Evolutionary conservation across 2,888 invertebrate genomes (phyloP), one percentile per base, ranked within the genome.

Genomic region (Apamea crenata): DNA sequence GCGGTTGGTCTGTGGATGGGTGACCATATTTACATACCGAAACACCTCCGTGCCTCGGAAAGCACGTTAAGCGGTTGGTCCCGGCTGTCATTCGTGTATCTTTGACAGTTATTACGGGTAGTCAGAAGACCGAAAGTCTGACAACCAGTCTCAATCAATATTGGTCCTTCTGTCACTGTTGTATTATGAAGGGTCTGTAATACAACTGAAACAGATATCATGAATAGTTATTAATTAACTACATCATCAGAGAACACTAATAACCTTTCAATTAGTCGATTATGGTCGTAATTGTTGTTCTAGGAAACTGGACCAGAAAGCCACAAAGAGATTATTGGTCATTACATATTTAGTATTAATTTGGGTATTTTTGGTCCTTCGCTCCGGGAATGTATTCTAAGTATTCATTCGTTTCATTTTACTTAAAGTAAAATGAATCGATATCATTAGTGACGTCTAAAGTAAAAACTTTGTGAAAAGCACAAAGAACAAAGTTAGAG

Each of bases 291-390:
- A 16, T n/a, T 5, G 18, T 50, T 6, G 44, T 56, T 21, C 44
- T 61, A 82, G 59, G 21, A 53, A 70, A 71, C 65, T 72, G 50
- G 6, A 72, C 10, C 29, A 66, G 59, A 80, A 80, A 69, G 47
- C 32, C 61, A n/a, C 29, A 50, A 21, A 65, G 59, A 59, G 18
- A 56, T 68, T 44, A 36, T 72, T 56, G 67, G 36, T 56, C 29
- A 16, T 78, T 71, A 66, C 18, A 53, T 65, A 70, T 53, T 71
- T 72, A 63, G 63, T 68, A 68, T 68, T 78, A 84, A 83, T 74
- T 74, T 50, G 10, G 6, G 71, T 76, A 50, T 47, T 32, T 78
- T 61, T 74, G 65, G 53, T 77, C 74, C 36, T 61, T 77, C 36
- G 44, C 16, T 68, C n/a, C 36, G 67, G 4, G 47, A 77, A 47